Conservation (phyloP, 2,888 invertebrate genomes). For the Cryptocephalus primarius region DNA sequence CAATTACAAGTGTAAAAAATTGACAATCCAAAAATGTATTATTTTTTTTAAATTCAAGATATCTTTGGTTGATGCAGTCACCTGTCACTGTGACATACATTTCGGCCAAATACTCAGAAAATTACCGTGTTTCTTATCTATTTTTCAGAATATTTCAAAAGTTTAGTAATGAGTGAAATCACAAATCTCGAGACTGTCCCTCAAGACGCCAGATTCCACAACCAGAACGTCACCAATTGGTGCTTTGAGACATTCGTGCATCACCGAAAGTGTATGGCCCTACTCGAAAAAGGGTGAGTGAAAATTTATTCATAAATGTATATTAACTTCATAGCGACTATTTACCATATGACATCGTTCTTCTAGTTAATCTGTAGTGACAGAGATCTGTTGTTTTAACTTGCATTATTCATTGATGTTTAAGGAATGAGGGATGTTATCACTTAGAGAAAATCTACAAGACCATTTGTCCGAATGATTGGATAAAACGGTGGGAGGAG, state of each 20-base stretch:
- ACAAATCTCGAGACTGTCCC: conserved; percentile 10
- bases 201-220: conserved; percentile 17
- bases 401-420: not conserved
- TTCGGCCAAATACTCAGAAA: too few species aligned
- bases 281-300: conserved; percentile 18
- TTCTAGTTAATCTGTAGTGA: not conserved
- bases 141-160: conserved; percentile 1
- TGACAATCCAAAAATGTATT: too few species aligned
- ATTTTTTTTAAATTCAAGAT: too few species aligned
- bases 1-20: too few species aligned
- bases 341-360: not conserved
- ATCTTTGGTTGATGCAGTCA: too few species aligned
- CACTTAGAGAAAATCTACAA: conserved; percentile 17
- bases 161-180: conserved; percentile 5
- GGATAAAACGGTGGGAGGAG: conserved; percentile 19
- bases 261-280: conserved; percentile 15
- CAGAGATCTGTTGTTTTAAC: too few species aligned
- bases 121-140: too few species aligned
- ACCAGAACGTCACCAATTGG: conserved; percentile 17
- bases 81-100: too few species aligned
- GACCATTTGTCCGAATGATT: conserved; percentile 18
- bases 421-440: conserved; percentile 14
- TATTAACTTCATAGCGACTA: too few species aligned
- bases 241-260: conserved; percentile 18
- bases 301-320: not conserved